Evolutionary conservation across 2,888 invertebrate species (phyloP).

Genomic region (Acleris laterana): DNA sequence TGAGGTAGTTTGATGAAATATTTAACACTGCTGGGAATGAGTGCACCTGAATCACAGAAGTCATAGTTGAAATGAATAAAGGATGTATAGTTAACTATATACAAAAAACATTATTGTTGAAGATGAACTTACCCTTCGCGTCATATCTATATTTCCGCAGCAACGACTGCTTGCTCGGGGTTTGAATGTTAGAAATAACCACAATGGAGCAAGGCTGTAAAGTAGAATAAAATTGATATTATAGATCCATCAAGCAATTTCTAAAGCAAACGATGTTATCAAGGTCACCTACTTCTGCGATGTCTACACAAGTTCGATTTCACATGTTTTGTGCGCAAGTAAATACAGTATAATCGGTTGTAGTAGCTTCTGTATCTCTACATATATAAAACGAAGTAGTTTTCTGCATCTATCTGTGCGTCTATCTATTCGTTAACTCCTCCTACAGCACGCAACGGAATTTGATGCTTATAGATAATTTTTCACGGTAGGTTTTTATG

Average conservation of each 20-base stretch:
- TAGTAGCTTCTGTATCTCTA: too few relatives aligned
- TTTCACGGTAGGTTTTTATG: too few relatives aligned
- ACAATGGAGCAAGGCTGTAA: slow-evolving; percentile 72
- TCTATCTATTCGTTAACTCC: too few relatives aligned
- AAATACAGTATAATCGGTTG: too few relatives aligned
- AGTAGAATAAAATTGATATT: slow-evolving; percentile 39
- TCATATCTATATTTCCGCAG: slow-evolving; percentile 76
- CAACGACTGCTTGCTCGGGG: slow-evolving; percentile 67
- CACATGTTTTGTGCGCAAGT: slow-evolving; percentile 10
- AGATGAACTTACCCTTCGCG: slow-evolving; percentile 57
- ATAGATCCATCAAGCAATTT: slow-evolving; percentile 32
- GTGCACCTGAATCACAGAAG: slow-evolving; percentile 54
- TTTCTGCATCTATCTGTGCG: too few relatives aligned
- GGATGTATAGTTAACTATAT: neutral
- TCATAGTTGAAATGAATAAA: slow-evolving; percentile 3
- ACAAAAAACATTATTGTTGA: neutral
- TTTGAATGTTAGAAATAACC: slow-evolving; percentile 69
- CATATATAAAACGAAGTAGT: too few relatives aligned
- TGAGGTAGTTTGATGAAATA: slow-evolving; percentile 73
- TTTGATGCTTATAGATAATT: too few relatives aligned
- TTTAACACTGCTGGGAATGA: slow-evolving; percentile 75
- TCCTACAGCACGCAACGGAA: too few relatives aligned
- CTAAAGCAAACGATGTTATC: slow-evolving; percentile 26
- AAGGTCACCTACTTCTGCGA: slow-evolving; percentile 29
- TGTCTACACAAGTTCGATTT: slow-evolving; percentile 13